Evolutionary conservation across 2,888 invertebrate genomes (phyloP).

Genomic region (Macrophya alboannulata): DNA sequence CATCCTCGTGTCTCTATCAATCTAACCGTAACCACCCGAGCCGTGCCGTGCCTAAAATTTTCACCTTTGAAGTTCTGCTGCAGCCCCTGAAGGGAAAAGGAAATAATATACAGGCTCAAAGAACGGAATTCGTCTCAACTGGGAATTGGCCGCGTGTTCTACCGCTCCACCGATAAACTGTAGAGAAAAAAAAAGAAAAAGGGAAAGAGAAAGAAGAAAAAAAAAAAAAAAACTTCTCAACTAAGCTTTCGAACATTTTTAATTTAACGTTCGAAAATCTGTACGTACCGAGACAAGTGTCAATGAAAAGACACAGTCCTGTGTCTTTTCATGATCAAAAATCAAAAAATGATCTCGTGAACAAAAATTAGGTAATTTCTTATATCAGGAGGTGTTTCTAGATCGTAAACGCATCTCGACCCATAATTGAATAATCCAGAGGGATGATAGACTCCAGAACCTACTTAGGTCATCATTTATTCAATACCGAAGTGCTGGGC

Average conservation of each 20-base stretch:
- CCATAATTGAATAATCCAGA: background rate
- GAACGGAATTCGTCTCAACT: slow-evolving; percentile 44
- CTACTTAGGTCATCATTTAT: background rate
- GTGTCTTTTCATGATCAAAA: no score
- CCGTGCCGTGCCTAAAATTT: slow-evolving; percentile 38
- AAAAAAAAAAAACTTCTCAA: background rate
- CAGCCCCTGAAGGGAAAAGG: slow-evolving; percentile 33
- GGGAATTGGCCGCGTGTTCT: slow-evolving; percentile 31
- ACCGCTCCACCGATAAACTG: background rate
- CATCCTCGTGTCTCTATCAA: slow-evolving; percentile 35
- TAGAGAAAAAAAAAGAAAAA: background rate
- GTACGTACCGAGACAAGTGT: background rate
- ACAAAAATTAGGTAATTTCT: background rate
- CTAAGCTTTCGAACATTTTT: slow-evolving; percentile 17
- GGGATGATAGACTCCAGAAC: background rate
- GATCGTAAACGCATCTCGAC: background rate
- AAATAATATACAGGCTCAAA: slow-evolving; percentile 42
- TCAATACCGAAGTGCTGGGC: background rate
- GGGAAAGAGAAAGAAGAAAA: background rate
- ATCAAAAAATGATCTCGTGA: background rate
- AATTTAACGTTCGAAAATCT: background rate
- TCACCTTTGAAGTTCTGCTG: slow-evolving; percentile 50
- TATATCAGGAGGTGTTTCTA: background rate
- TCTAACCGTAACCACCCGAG: slow-evolving; percentile 31
- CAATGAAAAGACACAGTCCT: background rate